Evolutionary conservation across 2,113 vertebrate species (phyloP), one percentile per base, ranked within the genome.

Genomic region (Thinocorus orbignyianus): DNA sequence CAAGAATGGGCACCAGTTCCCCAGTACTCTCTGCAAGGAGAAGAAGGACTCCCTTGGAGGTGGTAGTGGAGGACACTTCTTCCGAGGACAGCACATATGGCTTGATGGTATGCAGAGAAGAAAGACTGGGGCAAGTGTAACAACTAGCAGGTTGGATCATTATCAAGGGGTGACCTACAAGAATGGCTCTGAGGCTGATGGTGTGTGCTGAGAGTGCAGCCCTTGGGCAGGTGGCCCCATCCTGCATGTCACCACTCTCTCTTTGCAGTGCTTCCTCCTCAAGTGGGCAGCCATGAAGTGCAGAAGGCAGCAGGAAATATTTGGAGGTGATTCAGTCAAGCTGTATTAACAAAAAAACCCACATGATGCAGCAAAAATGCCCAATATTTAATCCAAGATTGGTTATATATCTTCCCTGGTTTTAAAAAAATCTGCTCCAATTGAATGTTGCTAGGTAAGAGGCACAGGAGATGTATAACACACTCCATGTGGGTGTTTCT

Each of bases 41-140:
- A 49, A 37, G 28, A 35, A 20, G 4, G 49, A 23, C 18, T 28
- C 8, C 30, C 8, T 42, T 54, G 58, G 68, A 3, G 5, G 22
- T 37, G 49, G 26, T 18, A 14, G 24, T 12, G 49, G 8, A 28
- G 48, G 39, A 7, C 30, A 6, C 3, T 20, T 16, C 16, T 49
- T 1, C 5, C 31, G 1, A 7, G 39, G 35, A 6, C 41, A 55
- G 49, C 3, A 2, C 6, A 1, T 26, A 3, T 52, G 15, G 26
- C 57, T 35, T 35, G 35, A 8, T 4, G 30, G 16, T 7, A 17
- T 6, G n/a, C 28, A 52, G 18, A 51, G 24, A 10, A 44, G 44
- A 19, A 54, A 13, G 14, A 6, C 1, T 37, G 17, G 14, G 42
- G 15, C 13, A 37, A 49, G 7, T 4, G 20, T 60, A 12, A 7